Evolutionary conservation across 2,113 vertebrate genomes (phyloP).

Genomic region (Mesocricetus auratus): DNA sequence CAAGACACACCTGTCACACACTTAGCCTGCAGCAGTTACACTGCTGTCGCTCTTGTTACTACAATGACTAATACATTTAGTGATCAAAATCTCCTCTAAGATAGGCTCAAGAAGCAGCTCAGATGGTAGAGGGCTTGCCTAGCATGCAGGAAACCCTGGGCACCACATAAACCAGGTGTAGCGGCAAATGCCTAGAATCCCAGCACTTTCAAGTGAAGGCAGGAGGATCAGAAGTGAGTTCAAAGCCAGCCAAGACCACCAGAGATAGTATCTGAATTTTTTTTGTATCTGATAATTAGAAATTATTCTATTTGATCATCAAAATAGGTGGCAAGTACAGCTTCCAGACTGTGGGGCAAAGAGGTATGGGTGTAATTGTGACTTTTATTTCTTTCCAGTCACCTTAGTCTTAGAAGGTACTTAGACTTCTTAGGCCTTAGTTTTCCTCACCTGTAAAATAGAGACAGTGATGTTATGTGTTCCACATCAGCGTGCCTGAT

Average conservation of each 20-base stretch:
- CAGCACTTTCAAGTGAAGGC: not conserved
- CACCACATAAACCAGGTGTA: not conserved
- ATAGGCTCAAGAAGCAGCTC: not conserved
- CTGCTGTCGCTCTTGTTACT: not conserved
- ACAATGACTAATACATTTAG: not conserved
- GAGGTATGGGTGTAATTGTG: not conserved
- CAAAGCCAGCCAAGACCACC: not conserved
- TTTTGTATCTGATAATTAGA: not conserved
- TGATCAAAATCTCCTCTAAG: not conserved
- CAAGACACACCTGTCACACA: not conserved
- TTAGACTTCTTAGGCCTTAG: not conserved
- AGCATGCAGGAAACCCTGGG: not conserved
- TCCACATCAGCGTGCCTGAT: not conserved
- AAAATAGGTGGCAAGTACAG: not conserved
- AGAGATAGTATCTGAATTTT: not conserved
- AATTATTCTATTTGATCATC: not conserved
- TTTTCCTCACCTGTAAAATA: conserved; percentile 7
- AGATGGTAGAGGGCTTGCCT: too few relatives aligned
- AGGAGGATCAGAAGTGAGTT: not conserved
- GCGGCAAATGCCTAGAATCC: not conserved
- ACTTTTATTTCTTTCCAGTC: not conserved
- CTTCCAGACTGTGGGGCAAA: not conserved
- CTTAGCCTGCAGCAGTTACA: not conserved
- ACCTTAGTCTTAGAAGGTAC: not conserved
- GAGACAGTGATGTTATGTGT: not conserved